Base-by-base conservation (phyloP, 1,140 invertebrate species). In the Drosophila willistoni region DNA sequence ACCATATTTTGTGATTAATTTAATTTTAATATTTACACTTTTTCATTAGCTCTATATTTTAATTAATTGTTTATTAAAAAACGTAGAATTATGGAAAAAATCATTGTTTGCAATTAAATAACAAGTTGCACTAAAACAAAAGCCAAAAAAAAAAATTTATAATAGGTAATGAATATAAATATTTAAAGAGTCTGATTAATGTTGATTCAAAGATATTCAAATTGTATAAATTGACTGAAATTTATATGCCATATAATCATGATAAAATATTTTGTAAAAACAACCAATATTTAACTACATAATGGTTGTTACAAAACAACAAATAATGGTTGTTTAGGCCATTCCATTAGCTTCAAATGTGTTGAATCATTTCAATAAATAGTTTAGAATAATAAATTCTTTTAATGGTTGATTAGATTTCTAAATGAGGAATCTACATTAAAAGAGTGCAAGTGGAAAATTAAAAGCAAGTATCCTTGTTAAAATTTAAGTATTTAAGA, bases 31-130 rank as follows among this genome's bases (percentile, higher is more conserved):
- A 34, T 34, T 57, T 63, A 51, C 69, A 44, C 14, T 34, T 57
- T 59, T 64, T 64, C 64, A 36, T 60, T 67, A 54, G 41, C 42
- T 47, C 68, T 59, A 57, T 59, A 59, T 73, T 39, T 65, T 81
- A 65, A 79, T 67, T 73, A 73, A 79, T 81, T 73, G 70, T 68
- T 60, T 64, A 68, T 56, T 64, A 64, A 57, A 51, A 33, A 65
- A 64, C 73, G 60, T 71, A 4, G 22, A 4, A 25, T 25, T 25
- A 25, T 25, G 22, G 2, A 33, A 79, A 79, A 68, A 33, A 39
- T 62, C 62, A 82, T 82, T 82, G 64, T 76, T 65, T 34, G 39
- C n/a, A 13, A 17, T 59, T 59, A 42, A 47, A 64, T 47, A 17
- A 34, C 33, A 33, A n/a, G 7, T 17, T 19, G 14, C 17, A 47